These are phyloP conservation scores for Antechinus stuartii DNA, from an alignment of 2,113 vertebrate genomes.

Conservation along the genomic window DNA sequence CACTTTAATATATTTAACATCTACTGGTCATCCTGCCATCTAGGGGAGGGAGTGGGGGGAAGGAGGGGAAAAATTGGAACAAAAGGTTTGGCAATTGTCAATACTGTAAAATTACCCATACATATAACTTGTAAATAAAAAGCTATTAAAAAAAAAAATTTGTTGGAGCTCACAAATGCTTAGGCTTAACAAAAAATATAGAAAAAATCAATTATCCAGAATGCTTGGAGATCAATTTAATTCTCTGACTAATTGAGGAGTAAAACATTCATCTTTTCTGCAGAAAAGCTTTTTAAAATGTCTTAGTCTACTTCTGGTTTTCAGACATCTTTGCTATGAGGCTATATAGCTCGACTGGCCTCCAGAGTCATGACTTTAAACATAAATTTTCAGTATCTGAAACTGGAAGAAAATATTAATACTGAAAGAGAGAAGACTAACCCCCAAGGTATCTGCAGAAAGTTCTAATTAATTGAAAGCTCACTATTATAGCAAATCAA, in stretches of 20 bases:
- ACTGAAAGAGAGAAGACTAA: background rate
- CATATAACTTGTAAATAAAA: too few species aligned
- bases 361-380: background rate
- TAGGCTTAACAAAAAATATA: background rate
- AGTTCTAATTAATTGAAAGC: background rate
- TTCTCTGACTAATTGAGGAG: background rate
- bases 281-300: background rate
- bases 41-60: too few species aligned
- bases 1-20: too few species aligned
- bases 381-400: background rate
- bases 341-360: background rate
- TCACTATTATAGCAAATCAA: too few species aligned
- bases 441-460: background rate
- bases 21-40: too few species aligned
- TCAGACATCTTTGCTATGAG: background rate
- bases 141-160: background rate
- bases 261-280: background rate
- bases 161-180: background rate
- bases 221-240: background rate
- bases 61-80: too few species aligned
- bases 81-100: too few species aligned
- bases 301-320: background rate
- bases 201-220: background rate
- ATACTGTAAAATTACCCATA: too few species aligned
- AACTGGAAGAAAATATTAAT: background rate